Evolutionary conservation across 2,113 vertebrate genomes (phyloP), one percentile per base, ranked within the genome.

Genomic region (Bubalus kerabau): DNA sequence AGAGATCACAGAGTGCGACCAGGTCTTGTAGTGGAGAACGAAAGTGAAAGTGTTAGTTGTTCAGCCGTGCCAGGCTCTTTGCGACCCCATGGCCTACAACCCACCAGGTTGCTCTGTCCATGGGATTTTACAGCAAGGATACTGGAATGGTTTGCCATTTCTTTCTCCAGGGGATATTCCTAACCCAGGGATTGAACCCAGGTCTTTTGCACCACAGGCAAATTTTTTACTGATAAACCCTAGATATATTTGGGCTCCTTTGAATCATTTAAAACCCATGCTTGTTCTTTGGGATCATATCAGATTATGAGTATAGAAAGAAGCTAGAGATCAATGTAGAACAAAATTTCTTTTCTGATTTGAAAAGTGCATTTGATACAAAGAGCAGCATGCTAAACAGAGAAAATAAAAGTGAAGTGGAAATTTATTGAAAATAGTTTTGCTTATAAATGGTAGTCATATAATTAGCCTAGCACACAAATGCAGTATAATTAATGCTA

Each of bases 371-470:
- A 15, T 82, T 56, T 89, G 40, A 92, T 48, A 87, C n/a, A 59
- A 67, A 95, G 17, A 9, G 2, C 17, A 93, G 23, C 5, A 59
- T n/a, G 32, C 52, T 94, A 95, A 91, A 54, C 40, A 94, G 95
- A 82, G 3, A 48, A 71, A 71, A 32, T 54, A 64, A 64, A 95
- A 54, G 50, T 30, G 30, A n/a, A 92, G 8, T 56, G 46, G 46
- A 26, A 48, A 48, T 52, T 62, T 57, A 64, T 13, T 94, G 92
- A 91, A 95, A 80, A 50, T 84, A 89, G 15, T 43, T 94, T 82
- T 97, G 11, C 48, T 78, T 93, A 80, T 87, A 95, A 93, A 84
- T 74, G 40, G 28, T 81, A 78, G n/a, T 78, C n/a, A 86, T 74
- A 30, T 30, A 87, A 71, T 87, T 74, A 96, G 67, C 1, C 46